Evolutionary conservation across 2,113 vertebrate genomes (phyloP), one percentile per base, ranked within the genome.

Genomic region (Pachypanchax playfairii): DNA sequence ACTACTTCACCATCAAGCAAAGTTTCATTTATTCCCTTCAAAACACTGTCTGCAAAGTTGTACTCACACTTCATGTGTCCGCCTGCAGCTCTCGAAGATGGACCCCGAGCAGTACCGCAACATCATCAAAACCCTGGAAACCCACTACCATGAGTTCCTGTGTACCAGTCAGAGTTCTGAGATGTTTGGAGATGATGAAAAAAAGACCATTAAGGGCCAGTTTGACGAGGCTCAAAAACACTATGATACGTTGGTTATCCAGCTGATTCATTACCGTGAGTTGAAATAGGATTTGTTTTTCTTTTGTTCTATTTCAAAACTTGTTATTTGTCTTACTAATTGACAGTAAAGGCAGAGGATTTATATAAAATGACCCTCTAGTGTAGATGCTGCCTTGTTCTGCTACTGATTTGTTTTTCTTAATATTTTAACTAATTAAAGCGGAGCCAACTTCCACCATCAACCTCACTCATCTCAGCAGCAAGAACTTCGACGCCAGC

Each of bases 91-190:
- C 82, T 94, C 94, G 33, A 93, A 94, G 1, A 98, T 99, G 97
- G 92, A 91, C 25, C 95, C 93, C 18, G 95, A 98, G 42, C 95
- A 99, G 73, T 98, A 98, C 79, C 93, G 93, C 28, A 93, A 78
- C 36, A 88, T 97, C 59, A 93, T 98, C 63, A 90, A 92, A 67
- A 94, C 91, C 68, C 85, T 99, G 57, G 97, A 99, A 87, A 90
- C 92, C 7, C 95, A 95, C 80, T 99, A 96, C 70, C 93, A 96
- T 90, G 95, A 96, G 80, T 98, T 99, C 89, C 69, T 93, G 67
- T 92, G 90, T 29, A 93, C 88, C 73, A 95, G 96, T 80, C 90
- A 95, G 41, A 92, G 94, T 59, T 96, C 95, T 0, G 94, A 97
- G 49, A 83, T 96, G 92, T 96, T 99, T 42, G 93, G 90, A 0